Base-by-base conservation (phyloP, 2,113 vertebrate genomes). In the Chionis minor region DNA sequence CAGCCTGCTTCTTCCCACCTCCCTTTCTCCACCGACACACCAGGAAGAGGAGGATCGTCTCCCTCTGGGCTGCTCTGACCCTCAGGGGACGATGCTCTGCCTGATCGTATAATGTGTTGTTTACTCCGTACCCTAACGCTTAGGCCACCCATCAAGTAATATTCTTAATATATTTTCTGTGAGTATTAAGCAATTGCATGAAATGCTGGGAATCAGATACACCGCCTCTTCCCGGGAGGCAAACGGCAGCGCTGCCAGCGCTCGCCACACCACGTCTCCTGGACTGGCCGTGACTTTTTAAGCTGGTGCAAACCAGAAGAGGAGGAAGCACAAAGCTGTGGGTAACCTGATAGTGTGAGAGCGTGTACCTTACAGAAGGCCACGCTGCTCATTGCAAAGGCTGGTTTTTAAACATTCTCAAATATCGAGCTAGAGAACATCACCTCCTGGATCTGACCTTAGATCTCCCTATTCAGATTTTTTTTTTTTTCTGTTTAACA, bases 331-430 rank as follows among this genome's bases (percentile, higher is more conserved):
- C 90, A 92, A 91, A 90, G 73, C 74, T 40, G 40, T 65, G 0
- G 0, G 92, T 88, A 92, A 91, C 47, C 55, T 0, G 35, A 94
- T 58, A 45, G 51, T 28, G 18, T 59, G 66, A 22, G 42, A 96
- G 61, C 2, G 0, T 80, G 81, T 80, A 59, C 55, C 33, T 88
- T 74, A 47, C 84, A 77, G 84, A 73, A 94, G 92, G 92, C 95
- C 95, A 80, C 1, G 0, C 72, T 72, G 87, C 94, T 91, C 69
- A 4, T 12, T 72, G 66, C 78, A 59, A 51, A 66, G 78, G 94
- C 90, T 73, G 5, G 85, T 96, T 94, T 90, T 96, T 77, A 95
- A 95, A 85, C 70, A 81, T 61, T 90, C 94, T 97, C 89, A 91
- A 88, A 91, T 92, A 92, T 44, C 52, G 13, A 83, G 81, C 74